Evolutionary conservation across 1,140 invertebrate species (phyloP), one percentile per base, ranked within the genome.

Genomic region (Trichonephila clavipes): DNA sequence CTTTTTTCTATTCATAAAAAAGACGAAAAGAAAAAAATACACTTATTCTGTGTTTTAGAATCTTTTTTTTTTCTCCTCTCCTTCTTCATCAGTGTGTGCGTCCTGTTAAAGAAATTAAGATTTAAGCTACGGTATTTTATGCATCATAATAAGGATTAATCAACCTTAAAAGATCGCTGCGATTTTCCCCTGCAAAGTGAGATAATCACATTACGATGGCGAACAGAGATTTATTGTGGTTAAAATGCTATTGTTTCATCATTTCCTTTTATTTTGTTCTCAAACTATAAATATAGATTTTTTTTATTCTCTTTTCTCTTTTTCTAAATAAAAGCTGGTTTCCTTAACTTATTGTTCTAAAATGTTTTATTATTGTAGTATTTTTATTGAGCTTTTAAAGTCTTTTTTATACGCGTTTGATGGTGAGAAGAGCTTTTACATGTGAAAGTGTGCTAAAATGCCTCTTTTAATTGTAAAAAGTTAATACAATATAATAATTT

Each of bases 101-200:
- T 40, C 10, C 66, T 90, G 66, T 88, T 86, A 88, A 93, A 88
- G 92, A 88, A 88, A 93, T 93, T 93, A 93, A 62, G 69, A 88
- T 87, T 92, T 92, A 92, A 87, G 82, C 91, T 77, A 34, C 83
- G 82, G 19, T 87, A 58, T 92, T 92, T 92, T 83, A 44, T 66
- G 28, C n/a, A 51, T 86, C 90, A 85, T 92, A 92, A 92, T 92
- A 62, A 61, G 40, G 90, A 85, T 85, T 90, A 81, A 82, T 90
- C 44, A 81, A 12, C 40, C 34, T 44, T 10, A 82, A 82, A 34
- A 66, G 51, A 62, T 62, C 44, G 21, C 59, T 34, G 24, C 34
- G 34, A 85, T 87, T 92, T 69, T 28, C 14, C 24, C 5, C 44
- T 59, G 44, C 61, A 40, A 58, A 92, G 34, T 85, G 34, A 14